Evolutionary conservation across 2,113 vertebrate species (phyloP), one percentile per base, ranked within the genome.

Genomic region (Callaeas wilsoni): DNA sequence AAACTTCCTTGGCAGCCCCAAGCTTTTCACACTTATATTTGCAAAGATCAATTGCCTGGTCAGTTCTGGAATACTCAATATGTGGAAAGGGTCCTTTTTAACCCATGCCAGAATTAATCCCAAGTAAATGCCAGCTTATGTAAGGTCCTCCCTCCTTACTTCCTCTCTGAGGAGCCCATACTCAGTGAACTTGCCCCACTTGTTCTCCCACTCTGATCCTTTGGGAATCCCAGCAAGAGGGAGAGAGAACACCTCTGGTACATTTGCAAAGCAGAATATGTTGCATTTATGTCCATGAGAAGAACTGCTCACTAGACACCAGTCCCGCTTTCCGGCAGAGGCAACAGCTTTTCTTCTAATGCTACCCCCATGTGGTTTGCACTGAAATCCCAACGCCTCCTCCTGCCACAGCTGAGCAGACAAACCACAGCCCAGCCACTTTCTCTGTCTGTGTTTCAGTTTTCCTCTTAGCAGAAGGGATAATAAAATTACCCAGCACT

Each of bases 401-500:
- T 92, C 50, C 64, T 80, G 67, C 55, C 37, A 64, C 65, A 90
- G 64, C 76, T 76, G 46, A 84, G 69, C 85, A 90, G 88, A 68
- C 59, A 95, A 92, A 94, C 83, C 88, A 6, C 77, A 89, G 68
- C 69, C 47, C 69, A 78, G 79, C 11, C 76, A 63, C 84, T 93
- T 95, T 90, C 80, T 62, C 68, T 81, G 53, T 46, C 64, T 57
- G 27, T 56, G 49, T 63, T 85, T 92, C 85, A 52, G 67, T 42
- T 93, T 95, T 52, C 23, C 62, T 84, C 53, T 73, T 71, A 84
- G 73, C 65, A 95, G 46, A 94, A 67, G 22, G 56, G 69, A 90
- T 96, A 93, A 86, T 82, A 90, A 97, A 92, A 90, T 93, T 89
- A 93, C 41, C 69, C 80, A 71, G 83, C 64, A 71, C 83, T 95